phyloP scores from a whole-genome alignment of 2,113 vertebrate genomes.

The Etheostoma spectabile region DNA sequence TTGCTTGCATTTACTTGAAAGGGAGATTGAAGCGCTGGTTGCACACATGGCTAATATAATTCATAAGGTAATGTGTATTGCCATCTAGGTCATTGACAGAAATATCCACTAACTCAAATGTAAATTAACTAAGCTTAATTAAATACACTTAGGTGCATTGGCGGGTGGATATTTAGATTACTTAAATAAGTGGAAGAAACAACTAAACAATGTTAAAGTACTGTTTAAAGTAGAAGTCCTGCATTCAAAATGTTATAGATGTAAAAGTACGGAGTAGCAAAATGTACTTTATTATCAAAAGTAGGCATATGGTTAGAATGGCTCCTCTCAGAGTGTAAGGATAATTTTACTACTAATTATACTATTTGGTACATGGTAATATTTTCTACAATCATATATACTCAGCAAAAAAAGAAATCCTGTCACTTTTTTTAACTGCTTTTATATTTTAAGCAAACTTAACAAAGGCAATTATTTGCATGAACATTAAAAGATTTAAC shows the following conservation, averaged over 20 bases:
- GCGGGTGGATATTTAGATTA: not conserved
- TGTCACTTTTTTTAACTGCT: too few species aligned
- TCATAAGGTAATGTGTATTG: conserved; percentile 22
- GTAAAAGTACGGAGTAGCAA: not conserved
- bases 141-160: not conserved
- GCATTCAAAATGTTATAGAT: not conserved
- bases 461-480: too few species aligned
- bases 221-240: not conserved
- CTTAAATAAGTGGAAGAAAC: not conserved
- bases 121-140: conserved; percentile 57
- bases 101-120: conserved; percentile 45
- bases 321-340: not conserved
- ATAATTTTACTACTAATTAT: not conserved
- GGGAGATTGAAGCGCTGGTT: conserved; percentile 21
- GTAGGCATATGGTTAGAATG: not conserved
- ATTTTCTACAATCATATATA: not conserved
- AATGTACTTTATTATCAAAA: not conserved
- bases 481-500: too few species aligned
- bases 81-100: conserved; percentile 39
- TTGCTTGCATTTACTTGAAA: conserved; percentile 20
- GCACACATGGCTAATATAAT: conserved; percentile 28
- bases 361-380: not conserved
- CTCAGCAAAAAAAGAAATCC: too few species aligned
- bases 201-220: not conserved
- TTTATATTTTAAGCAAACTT: too few species aligned